Evolutionary conservation across 2,797 vertebrate species (phyloP).

Genomic region (Momotus momota): DNA sequence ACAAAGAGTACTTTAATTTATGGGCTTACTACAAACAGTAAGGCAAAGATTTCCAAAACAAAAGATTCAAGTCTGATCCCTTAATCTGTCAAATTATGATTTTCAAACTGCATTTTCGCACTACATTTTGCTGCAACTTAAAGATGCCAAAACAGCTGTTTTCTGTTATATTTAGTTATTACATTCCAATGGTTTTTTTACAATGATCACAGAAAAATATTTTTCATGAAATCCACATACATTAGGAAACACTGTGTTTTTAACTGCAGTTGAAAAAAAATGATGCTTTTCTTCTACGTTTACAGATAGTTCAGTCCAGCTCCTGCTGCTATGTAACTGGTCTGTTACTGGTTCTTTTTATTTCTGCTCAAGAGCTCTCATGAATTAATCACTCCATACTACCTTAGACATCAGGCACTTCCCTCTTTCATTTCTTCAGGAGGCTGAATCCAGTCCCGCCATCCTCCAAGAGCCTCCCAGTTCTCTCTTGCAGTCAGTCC

Average conservation of each 20-base stretch:
- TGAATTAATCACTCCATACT: neutral
- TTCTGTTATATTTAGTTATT: conserved; percentile 46
- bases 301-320: neutral
- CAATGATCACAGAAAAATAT: conserved; percentile 29
- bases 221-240: neutral
- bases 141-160: conserved; percentile 51
- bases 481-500: neutral
- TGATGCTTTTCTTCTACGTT: neutral
- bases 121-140: neutral
- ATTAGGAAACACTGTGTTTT: conserved; percentile 1
- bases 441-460: neutral
- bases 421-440: neutral
- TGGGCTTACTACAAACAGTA: neutral
- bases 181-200: conserved; percentile 30
- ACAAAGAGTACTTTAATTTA: neutral
- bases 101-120: neutral
- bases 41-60: neutral
- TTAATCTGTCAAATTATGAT: neutral
- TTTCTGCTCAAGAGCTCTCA: neutral
- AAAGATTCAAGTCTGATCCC: neutral
- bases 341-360: neutral
- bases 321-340: neutral
- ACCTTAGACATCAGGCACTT: neutral
- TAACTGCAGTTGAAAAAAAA: neutral
- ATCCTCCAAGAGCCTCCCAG: neutral